Percentiles rank a stretch among this genome's conserved stretches.
Evolutionary conservation across 2,888 invertebrate species (phyloP).

Genomic region (Tholera decimalis): DNA sequence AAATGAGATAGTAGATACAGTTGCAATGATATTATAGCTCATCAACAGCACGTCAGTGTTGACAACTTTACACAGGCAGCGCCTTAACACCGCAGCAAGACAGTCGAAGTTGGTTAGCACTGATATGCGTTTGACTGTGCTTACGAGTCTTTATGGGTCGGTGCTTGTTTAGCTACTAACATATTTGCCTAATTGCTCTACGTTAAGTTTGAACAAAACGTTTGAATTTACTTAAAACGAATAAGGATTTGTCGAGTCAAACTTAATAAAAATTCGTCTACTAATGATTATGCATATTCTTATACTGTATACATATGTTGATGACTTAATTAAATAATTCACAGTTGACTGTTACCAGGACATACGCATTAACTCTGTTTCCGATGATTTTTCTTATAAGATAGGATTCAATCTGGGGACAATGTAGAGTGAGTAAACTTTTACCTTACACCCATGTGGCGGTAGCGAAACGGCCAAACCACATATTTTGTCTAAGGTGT

Average conservation of each 20-base stretch:
- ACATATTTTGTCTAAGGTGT: too few species aligned
- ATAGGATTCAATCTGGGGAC: too few species aligned
- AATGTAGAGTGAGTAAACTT: too few species aligned
- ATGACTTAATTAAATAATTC: background rate
- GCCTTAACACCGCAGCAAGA: background rate
- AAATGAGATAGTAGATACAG: background rate
- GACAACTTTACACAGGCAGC: background rate
- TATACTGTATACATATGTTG: background rate
- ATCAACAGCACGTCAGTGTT: background rate
- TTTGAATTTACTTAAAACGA: background rate
- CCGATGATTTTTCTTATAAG: background rate
- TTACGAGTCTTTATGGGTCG: background rate
- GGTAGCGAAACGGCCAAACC: too few species aligned
- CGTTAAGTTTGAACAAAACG: background rate
- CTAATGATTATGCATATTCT: background rate
- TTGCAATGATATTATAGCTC: background rate
- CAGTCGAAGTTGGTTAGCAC: background rate
- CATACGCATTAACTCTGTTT: background rate
- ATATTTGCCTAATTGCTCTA: too few species aligned
- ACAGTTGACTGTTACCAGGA: background rate
- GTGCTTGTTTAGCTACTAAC: too few species aligned
- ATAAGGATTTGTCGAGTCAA: background rate
- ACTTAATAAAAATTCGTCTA: background rate
- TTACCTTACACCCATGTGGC: too few species aligned
- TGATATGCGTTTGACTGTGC: background rate